Evolutionary conservation across 2,113 vertebrate species (phyloP).

Genomic region (Sus scrofa): T2T-Sscrofa CM000822.6:27221001-27221500

Average conservation of each 20-base stretch:
- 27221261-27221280: neutral
- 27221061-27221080: neutral
- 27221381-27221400: too few species aligned
- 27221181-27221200: neutral
- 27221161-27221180: neutral
- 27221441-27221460: too few species aligned
- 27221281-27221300: neutral
- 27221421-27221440: too few species aligned
- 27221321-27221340: neutral
- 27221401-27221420: too few species aligned
- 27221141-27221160: neutral
- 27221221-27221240: too few species aligned
- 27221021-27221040: neutral
- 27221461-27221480: too few species aligned
- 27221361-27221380: neutral
- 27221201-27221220: neutral
- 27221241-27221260: neutral
- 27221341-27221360: neutral
- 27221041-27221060: neutral
- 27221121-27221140: neutral
- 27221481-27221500: too few species aligned
- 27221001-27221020: neutral
- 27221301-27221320: neutral
- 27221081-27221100: neutral
- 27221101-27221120: neutral